Base-by-base conservation (phyloP, 1,140 invertebrate species). In the Acromyrmex charruanus region DNA sequence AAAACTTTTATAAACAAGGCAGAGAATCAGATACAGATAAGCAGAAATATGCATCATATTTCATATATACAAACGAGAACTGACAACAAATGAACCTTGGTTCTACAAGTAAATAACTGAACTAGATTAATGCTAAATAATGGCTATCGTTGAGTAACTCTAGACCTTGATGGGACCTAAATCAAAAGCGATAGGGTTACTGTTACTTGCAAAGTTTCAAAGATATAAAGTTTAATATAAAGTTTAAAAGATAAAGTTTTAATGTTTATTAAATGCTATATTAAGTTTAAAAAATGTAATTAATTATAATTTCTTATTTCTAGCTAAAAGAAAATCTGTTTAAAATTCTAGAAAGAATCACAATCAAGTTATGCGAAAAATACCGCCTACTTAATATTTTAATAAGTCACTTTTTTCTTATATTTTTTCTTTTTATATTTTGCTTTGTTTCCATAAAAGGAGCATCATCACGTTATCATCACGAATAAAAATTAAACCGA, bases 91-190 rank as follows among this genome's bases (percentile, higher is more conserved):
- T 53, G 5, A 3, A 31, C 1, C n/a, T 74, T 49, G 25, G 6
- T 9, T 49, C 21, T 35, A 82, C 21, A 61, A 74, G 18, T 49
- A 72, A 82, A 82, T 49, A 72, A 68, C 31, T 25, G 31, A 84
- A 25, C 35, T 61, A 18, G 39, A 84, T 74, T 84, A 74, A 51
- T 35, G 9, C 4, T 84, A 61, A 82, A 82, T 72, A 81, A 81
- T 81, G 16, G 9, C 21, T 3, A 12, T 25, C 1, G 25, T 25
- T 25, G 28, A 16, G 14, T 35, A 63, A 59, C 18, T 72, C 55
- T 49, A 72, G 63, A 49, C 16, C 51, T 7, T 21, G 18, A 3
- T 25, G 10, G 31, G 79, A 74, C 25, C 53, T 82, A 59, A 82
- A 74, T 82, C 31, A 39, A 61, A 51, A 28, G 53, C 35, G 39